Evolutionary conservation across 1,140 invertebrate species (phyloP).

Genomic region (Geopemphigus sp.): DNA sequence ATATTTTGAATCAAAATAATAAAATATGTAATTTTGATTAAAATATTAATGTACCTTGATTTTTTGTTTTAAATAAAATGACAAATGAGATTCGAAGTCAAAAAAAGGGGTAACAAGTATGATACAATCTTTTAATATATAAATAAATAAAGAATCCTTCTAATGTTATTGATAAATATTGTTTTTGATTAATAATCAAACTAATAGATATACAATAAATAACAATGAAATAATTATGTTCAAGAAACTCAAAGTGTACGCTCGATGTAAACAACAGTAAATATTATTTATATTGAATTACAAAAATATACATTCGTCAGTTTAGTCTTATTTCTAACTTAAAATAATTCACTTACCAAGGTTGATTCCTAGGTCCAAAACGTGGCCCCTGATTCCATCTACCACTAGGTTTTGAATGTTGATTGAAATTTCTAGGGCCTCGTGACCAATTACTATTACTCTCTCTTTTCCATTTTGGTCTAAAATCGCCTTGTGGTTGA

Average conservation of each 20-base stretch:
- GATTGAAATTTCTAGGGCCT: conserved; percentile 21
- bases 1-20: not conserved
- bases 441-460: conserved; percentile 29
- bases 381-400: conserved; percentile 24
- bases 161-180: not conserved
- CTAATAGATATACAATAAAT: conserved; percentile 25
- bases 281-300: conserved; percentile 35
- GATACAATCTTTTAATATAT: not conserved
- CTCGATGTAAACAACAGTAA: conserved; percentile 13
- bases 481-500: conserved; percentile 1
- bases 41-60: not conserved
- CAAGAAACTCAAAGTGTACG: not conserved
- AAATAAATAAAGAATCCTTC: not conserved
- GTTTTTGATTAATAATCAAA: conserved; percentile 17
- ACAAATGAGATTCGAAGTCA: conserved; percentile 3
- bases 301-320: conserved; percentile 38
- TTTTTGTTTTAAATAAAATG: not conserved
- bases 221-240: conserved; percentile 17
- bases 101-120: not conserved
- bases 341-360: conserved; percentile 37
- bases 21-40: not conserved
- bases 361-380: conserved; percentile 39
- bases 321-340: conserved; percentile 33
- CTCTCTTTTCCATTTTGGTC: conserved; percentile 40
- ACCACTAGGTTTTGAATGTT: not conserved